Base-by-base conservation (phyloP, 2,113 vertebrate genomes). In the Sinocyclocheilus grahami region DNA sequence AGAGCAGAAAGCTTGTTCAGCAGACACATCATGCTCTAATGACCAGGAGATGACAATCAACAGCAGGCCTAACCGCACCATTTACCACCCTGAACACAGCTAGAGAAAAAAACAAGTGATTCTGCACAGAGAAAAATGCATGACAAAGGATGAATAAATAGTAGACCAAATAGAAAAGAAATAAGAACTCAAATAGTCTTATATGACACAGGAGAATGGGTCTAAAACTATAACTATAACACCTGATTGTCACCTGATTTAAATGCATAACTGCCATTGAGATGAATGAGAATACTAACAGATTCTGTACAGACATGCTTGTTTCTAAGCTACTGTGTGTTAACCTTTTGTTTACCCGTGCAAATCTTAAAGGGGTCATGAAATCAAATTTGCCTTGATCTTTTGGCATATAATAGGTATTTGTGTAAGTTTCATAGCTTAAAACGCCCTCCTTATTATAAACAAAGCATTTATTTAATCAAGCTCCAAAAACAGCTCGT, bases 41-140 rank as follows among this genome's bases (percentile, higher is more conserved):
- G 77, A 85, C 87, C 62, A 85, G 62, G 81, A 88, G 74, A 85
- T 85, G 87, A 88, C 78, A 55, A 82, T 88, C 77, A 85, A 51
- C 55, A 12, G 42, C 67, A 75, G 42, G 48, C 22, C 80, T 82
- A 27, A 75, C 39, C 18, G 63, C 42, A 72, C 63, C 80, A 74
- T 67, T 82, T 71, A 74, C 48, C 71, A 30, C 48, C 27, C 42
- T 2, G 33, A 60, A 22, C 48, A 51, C 67, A 27, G 16, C 51
- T 60, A 81, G 22, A 82, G 13, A 67, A 42, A 78, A 60, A 24
- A 60, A 58, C 22, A 10, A 76, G 51, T 22, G 10, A 42, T 42
- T 39, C 78, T 65, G 63, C 20, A 24, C 48, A 33, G 67, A 58
- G 12, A 60, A 60, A 62, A 22, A 55, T 4, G 46, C 46, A 76